Evolutionary conservation across 2,888 invertebrate species (phyloP).

Genomic region (Ophion slaviceki): DNA sequence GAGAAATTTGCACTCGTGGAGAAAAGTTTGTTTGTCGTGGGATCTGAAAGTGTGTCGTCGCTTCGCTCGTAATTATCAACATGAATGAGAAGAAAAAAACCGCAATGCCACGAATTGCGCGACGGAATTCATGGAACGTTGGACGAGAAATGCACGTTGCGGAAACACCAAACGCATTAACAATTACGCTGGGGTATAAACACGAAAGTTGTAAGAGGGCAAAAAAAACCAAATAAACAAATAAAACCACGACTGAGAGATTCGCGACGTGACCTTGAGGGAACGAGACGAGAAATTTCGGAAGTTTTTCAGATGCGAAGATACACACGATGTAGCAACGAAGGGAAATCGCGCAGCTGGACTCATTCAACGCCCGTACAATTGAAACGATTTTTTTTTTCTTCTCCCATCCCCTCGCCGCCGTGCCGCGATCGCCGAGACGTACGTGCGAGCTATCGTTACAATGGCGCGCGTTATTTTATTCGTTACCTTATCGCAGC

Average conservation of each 20-base stretch:
- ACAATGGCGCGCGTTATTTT: neutral
- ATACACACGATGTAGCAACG: constrained; percentile 52
- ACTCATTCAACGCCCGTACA: constrained; percentile 55
- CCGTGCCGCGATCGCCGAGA: neutral
- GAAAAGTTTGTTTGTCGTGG: neutral
- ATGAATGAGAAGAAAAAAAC: too few relatives aligned
- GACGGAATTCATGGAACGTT: too few relatives aligned
- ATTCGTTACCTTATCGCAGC: constrained; percentile 66
- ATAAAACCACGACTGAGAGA: neutral
- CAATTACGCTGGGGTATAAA: too few relatives aligned
- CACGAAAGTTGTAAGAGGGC: neutral
- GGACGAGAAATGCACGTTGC: neutral
- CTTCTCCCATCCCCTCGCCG: neutral
- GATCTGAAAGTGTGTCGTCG: neutral
- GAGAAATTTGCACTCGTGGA: constrained; percentile 6
- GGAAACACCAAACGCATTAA: too few relatives aligned
- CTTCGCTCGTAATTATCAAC: neutral
- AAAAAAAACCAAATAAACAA: too few relatives aligned
- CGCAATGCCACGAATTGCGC: too few relatives aligned
- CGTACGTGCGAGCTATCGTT: neutral
- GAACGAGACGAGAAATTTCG: neutral
- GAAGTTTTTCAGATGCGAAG: constrained; percentile 29
- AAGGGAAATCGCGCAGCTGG: constrained; percentile 57
- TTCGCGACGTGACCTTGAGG: constrained; percentile 17
- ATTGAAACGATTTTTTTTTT: constrained; percentile 17